Evolutionary conservation across 2,888 invertebrate genomes (phyloP), one percentile per base, ranked within the genome.

Genomic region (Drosophila melanosoma): DNA sequence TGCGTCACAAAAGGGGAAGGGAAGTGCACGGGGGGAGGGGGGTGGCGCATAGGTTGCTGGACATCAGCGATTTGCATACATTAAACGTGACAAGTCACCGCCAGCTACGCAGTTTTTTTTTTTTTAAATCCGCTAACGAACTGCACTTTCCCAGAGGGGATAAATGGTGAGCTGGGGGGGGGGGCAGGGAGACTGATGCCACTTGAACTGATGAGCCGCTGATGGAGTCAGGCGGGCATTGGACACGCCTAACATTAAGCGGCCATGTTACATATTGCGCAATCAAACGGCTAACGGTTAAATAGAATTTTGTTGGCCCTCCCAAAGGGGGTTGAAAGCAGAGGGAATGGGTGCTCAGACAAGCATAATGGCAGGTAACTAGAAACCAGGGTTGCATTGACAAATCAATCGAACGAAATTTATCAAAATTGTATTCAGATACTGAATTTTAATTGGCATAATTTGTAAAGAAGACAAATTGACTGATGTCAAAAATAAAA

Each of bases 61-160:
- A 52, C 87, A 83, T 53, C 79, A 68, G 73, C 83, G 89, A 89
- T 87, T 87, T 90, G 85, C 87, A 90, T 87, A 87, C 78, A 90
- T 89, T 90, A 69, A 74, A 79, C 81, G 76, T 69, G 76, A 69
- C 64, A 67, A 76, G 71, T 63, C 80, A 79, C 52, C 74, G 84
- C 58, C 54, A 48, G 72, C 59, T 56, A 82, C 88, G 85, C 89
- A 79, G 85, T 77, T 89, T 89, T 89, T 71, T 69, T 67, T 76
- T 84, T 89, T 87, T 71, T 67, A 59, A 32, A 4, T 52, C 58
- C 60, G 71, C 83, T 85, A 84, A 89, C 89, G 89, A 89, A 85
- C 74, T 87, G 76, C 85, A 74, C 51, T 73, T 71, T 66, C 61
- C 23, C 15, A 32, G 2, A 1, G 49, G 5, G 36, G 20, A 1